These are phyloP conservation scores for Podarcis muralis DNA, from an alignment of 2,113 vertebrate species.

Conservation along the genomic window DNA sequence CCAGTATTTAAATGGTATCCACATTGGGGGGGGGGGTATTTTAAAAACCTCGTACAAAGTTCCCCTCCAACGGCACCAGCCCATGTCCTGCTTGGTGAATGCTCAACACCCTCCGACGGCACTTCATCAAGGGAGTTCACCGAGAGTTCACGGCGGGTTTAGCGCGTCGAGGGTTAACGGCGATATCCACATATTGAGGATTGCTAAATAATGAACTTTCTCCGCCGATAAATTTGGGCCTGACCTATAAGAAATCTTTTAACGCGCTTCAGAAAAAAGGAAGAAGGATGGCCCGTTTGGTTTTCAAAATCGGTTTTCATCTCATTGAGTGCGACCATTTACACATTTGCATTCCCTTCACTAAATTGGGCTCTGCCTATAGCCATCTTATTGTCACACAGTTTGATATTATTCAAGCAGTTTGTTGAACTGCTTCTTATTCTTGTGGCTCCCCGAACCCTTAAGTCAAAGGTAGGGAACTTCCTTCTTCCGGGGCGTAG, in stretches of 20 bases:
- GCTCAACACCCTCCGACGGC: conserved; percentile 51
- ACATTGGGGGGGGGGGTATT: no score
- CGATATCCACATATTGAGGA: conserved; percentile 62
- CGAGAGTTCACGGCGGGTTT: conserved; percentile 62
- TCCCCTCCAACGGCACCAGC: conserved; percentile 8
- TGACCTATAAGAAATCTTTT: conserved; percentile 65
- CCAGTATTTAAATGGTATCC: background rate
- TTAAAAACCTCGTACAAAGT: no score
- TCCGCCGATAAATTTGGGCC: conserved; percentile 63
- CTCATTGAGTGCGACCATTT: conserved; percentile 38
- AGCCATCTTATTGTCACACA: conserved; percentile 53
- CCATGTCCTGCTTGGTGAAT: background rate
- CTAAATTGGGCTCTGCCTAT: conserved; percentile 55
- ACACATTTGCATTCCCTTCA: background rate
- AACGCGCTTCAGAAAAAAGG: conserved; percentile 12
- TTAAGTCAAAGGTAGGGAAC: no score
- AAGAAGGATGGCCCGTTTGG: conserved; percentile 17
- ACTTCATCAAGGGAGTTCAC: conserved; percentile 52
- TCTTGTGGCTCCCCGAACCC: background rate
- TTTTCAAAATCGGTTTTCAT: conserved; percentile 45
- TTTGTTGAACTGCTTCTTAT: conserved; percentile 66
- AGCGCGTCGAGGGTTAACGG: conserved; percentile 64
- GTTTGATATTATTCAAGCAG: conserved; percentile 61
- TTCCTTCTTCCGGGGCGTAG: no score
- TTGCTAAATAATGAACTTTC: conserved; percentile 70